These are phyloP conservation scores for Helicoverpa assulta DNA, from an alignment of 2,888 invertebrate genomes.

Conservation along the genomic window DNA sequence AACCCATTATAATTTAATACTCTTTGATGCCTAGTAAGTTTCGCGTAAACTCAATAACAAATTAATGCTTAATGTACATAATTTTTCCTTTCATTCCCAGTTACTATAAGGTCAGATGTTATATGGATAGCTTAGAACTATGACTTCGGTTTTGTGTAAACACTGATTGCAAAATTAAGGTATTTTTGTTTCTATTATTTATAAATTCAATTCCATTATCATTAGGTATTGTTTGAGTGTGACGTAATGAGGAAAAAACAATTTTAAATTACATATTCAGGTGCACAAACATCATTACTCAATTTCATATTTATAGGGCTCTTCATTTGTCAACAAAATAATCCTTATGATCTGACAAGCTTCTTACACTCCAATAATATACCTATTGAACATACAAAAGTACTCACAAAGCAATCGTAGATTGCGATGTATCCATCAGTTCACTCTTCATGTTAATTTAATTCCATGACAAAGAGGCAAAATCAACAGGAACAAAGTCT, in stretches of 20 bases:
- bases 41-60: constrained; percentile 21
- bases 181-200: constrained; percentile 24
- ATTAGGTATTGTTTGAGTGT: constrained; percentile 27
- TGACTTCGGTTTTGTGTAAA: constrained; percentile 13
- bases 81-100: constrained; percentile 44
- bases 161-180: constrained; percentile 7
- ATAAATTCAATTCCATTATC: constrained; percentile 29
- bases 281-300: not conserved
- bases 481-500: constrained; percentile 38
- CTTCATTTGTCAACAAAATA: too few species aligned
- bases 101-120: constrained; percentile 32
- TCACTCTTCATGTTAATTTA: constrained; percentile 39
- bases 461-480: constrained; percentile 53
- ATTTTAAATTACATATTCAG: not conserved
- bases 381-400: constrained; percentile 4
- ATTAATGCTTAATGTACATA: constrained; percentile 43
- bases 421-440: constrained; percentile 23
- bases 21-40: not conserved
- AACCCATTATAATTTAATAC: not conserved
- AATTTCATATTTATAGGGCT: too few species aligned
- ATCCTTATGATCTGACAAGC: not conserved
- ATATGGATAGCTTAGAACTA: constrained; percentile 28
- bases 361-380: constrained; percentile 28
- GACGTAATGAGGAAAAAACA: not conserved
- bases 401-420: constrained; percentile 12